A percentile compares a stretch with the other conserved stretches of the same genome.
These are phyloP conservation scores for Mus spretus DNA, from an alignment of 2,797 vertebrate species.

Conservation along the genomic window DNA sequence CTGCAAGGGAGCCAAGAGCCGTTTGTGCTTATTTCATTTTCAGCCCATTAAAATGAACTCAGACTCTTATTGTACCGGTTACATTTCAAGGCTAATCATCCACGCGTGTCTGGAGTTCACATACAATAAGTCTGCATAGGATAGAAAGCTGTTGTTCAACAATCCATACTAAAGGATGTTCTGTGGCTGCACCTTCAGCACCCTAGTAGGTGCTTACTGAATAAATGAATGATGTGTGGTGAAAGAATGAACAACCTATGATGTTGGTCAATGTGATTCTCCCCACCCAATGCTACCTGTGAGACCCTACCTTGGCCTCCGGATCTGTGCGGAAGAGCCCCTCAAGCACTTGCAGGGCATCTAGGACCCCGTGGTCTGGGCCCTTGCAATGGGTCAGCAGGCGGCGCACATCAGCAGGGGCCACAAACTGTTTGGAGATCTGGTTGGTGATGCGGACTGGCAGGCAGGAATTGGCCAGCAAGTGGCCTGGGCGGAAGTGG, in stretches of 20 bases:
- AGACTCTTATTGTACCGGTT: not conserved
- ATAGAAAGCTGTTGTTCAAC: not conserved
- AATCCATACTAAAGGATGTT: not conserved
- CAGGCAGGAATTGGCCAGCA: slow-evolving; percentile 84
- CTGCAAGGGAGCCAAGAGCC: not conserved
- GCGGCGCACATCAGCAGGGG: slow-evolving; percentile 76
- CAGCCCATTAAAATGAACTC: not conserved
- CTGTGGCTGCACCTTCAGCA: not conserved
- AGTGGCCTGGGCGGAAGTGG: slow-evolving; percentile 83
- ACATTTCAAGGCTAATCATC: not conserved
- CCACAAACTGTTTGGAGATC: slow-evolving; percentile 86
- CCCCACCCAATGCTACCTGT: rapidly evolving
- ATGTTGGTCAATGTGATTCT: not conserved
- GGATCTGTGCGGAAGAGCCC: slow-evolving; percentile 83
- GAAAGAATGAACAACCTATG: not conserved
- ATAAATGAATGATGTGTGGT: not conserved
- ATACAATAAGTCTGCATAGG: rapidly evolving
- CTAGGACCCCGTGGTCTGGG: slow-evolving; percentile 81
- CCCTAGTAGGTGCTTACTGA: not conserved
- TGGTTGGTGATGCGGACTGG: slow-evolving; percentile 84
- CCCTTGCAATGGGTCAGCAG: slow-evolving; percentile 84
- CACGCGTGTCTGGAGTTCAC: not conserved
- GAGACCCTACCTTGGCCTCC: slow-evolving; percentile 83
- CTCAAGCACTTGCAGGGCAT: slow-evolving; percentile 81
- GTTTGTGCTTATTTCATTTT: not conserved